Conservation (phyloP, 1,140 invertebrate species). For the Leptinotarsa texana region DNA sequence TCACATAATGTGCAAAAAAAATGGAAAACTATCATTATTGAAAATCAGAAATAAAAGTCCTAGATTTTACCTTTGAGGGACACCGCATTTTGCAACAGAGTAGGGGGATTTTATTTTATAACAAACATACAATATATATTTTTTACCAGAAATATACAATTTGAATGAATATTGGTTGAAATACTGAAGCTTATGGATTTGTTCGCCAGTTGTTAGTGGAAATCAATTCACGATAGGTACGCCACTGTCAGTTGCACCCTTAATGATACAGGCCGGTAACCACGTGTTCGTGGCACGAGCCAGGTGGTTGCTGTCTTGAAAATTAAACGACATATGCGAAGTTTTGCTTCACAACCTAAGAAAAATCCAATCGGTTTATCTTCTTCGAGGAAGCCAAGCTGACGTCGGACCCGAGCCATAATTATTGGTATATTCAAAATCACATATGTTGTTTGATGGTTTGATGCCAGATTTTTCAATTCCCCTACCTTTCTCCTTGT, state of each 20-base stretch:
- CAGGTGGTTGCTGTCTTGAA: conserved; percentile 29
- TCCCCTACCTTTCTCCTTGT: background rate
- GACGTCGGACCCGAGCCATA: conserved; percentile 22
- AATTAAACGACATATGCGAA: conserved; percentile 31
- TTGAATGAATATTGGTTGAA: too few species aligned
- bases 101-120: too few species aligned
- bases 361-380: conserved; percentile 30
- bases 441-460: conserved; percentile 21
- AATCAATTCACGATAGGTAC: conserved; percentile 1
- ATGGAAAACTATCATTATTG: too few species aligned
- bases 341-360: conserved; percentile 24
- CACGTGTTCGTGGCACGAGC: conserved; percentile 31
- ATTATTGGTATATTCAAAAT: conserved; percentile 29
- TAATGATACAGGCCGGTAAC: conserved; percentile 28
- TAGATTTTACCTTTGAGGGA: too few species aligned
- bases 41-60: too few species aligned
- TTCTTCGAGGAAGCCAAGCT: conserved; percentile 20
- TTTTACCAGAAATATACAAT: too few species aligned
- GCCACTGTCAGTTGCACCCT: conserved; percentile 27
- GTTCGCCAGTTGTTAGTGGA: too few species aligned
- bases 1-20: too few species aligned
- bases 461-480: conserved; percentile 23
- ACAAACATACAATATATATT: too few species aligned
- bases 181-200: too few species aligned
- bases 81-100: too few species aligned